Conservation (phyloP, 2,113 vertebrate species). For the Plecturocebus donacophilus region DNA sequence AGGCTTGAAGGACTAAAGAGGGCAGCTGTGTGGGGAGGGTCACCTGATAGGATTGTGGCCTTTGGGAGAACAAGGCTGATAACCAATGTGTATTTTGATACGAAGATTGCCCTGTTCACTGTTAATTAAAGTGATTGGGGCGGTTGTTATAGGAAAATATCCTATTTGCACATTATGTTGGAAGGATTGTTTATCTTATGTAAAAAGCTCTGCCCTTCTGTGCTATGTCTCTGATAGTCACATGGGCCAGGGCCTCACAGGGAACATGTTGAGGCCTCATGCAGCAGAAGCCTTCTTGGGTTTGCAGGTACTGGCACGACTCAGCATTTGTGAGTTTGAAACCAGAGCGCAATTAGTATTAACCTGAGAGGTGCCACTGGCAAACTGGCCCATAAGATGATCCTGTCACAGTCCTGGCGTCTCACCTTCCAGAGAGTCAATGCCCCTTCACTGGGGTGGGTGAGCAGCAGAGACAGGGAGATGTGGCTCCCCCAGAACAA, state of each 20-base stretch:
- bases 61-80: neutral
- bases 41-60: neutral
- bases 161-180: neutral
- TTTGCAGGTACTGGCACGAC: neutral
- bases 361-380: neutral
- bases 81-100: neutral
- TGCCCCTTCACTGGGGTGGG: constrained; percentile 65
- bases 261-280: neutral
- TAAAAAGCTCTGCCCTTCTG: neutral
- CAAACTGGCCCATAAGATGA: constrained; percentile 34
- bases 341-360: neutral
- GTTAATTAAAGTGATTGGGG: neutral
- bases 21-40: neutral
- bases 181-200: neutral
- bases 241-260: neutral
- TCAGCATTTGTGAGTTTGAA: neutral
- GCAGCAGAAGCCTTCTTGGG: constrained; percentile 34
- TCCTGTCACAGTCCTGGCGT: constrained; percentile 28
- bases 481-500: constrained; percentile 62
- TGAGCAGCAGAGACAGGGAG: constrained; percentile 51
- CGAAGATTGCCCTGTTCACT: neutral
- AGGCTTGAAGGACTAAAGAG: neutral
- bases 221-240: neutral
- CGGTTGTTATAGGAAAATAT: neutral
- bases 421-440: constrained; percentile 43